A percentile compares a stretch with the other conserved stretches of the same genome.
Evolutionary conservation across 2,888 invertebrate genomes (phyloP).

Genomic region (Encarsia formosa): DNA sequence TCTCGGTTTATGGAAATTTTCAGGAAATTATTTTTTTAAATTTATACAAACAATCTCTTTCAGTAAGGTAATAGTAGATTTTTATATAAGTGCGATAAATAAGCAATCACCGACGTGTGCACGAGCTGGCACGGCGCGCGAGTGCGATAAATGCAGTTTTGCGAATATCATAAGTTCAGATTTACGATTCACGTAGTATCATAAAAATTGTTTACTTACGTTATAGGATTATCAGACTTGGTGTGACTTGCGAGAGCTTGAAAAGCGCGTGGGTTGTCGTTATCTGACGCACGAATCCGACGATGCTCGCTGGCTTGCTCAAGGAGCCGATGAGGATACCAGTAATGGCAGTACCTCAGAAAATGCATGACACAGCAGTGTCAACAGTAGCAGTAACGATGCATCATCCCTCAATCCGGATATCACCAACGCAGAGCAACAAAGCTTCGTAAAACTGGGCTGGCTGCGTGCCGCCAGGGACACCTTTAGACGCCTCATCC

Average conservation of each 20-base stretch:
- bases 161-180: too few species aligned
- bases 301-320: constrained; percentile 78
- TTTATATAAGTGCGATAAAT: background rate
- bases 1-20: too few species aligned
- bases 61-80: too few species aligned
- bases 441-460: constrained; percentile 43
- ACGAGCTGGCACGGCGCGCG: too few species aligned
- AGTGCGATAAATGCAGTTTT: too few species aligned
- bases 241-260: constrained; percentile 87
- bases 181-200: too few species aligned
- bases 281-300: constrained; percentile 91
- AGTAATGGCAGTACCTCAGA: constrained; percentile 31
- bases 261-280: constrained; percentile 68
- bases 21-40: too few species aligned
- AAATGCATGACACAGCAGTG: constrained; percentile 43
- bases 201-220: background rate
- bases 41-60: too few species aligned
- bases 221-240: constrained; percentile 84
- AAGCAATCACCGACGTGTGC: too few species aligned
- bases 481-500: constrained; percentile 47
- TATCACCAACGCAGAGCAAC: background rate
- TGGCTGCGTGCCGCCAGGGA: constrained; percentile 53
- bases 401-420: background rate
- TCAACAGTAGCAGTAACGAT: background rate
- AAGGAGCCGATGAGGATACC: constrained; percentile 31